These are phyloP conservation scores for Amphipoea lucens DNA, from an alignment of 2,888 invertebrate species.

Conservation along the genomic window DNA sequence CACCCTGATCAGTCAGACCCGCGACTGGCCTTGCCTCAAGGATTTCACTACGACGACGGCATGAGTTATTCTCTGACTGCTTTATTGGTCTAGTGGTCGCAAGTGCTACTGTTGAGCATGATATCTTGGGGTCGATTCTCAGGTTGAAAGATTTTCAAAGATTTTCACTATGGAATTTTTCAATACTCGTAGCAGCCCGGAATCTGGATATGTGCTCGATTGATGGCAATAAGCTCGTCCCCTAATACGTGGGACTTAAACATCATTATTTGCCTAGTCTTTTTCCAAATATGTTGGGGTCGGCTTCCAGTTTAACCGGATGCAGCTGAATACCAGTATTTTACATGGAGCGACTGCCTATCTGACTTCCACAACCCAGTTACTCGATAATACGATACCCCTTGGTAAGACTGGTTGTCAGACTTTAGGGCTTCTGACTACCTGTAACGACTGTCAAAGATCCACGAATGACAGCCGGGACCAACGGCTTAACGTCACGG, in stretches of 20 bases:
- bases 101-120: neutral
- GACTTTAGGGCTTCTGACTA: too few relatives aligned
- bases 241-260: neutral
- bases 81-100: neutral
- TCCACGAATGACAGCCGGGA: too few relatives aligned
- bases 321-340: too few relatives aligned
- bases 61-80: neutral
- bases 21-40: neutral
- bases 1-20: conserved; percentile 21
- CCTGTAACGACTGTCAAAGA: too few relatives aligned
- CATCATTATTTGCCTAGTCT: too few relatives aligned
- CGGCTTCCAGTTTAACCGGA: too few relatives aligned
- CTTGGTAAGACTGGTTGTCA: too few relatives aligned
- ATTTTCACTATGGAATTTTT: neutral
- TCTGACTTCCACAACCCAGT: too few relatives aligned
- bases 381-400: too few relatives aligned
- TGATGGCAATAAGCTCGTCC: neutral
- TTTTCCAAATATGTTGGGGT: too few relatives aligned
- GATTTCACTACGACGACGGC: neutral
- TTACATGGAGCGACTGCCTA: too few relatives aligned
- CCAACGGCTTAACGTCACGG: too few relatives aligned
- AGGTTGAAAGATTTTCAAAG: neutral
- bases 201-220: neutral
- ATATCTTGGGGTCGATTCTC: neutral
- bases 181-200: neutral